A percentile compares a stretch with the other conserved stretches of the same genome.
Evolutionary conservation across 2,888 invertebrate genomes (phyloP).

Genomic region (Elgonia sp.): DNA sequence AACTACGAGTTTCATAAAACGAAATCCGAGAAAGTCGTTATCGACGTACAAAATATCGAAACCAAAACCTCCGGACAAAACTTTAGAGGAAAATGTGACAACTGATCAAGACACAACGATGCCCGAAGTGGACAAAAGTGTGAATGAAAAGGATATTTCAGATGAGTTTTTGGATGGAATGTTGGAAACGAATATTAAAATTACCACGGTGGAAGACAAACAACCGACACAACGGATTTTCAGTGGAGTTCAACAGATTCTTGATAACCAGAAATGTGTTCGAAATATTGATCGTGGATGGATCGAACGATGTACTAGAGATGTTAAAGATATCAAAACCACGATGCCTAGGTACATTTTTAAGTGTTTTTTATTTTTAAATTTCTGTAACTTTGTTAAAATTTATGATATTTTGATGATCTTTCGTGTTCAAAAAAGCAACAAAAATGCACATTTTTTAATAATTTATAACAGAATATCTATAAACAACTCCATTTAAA

Average conservation of each 20-base stretch:
- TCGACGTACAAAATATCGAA: slow-evolving; percentile 83
- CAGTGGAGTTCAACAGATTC: slow-evolving; percentile 83
- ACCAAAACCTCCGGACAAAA: slow-evolving; percentile 81
- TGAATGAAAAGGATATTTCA: slow-evolving; percentile 54
- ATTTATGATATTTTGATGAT: no score
- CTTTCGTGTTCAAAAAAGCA: no score
- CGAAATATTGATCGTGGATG: slow-evolving; percentile 88
- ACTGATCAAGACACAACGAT: not conserved
- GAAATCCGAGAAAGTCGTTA: slow-evolving; percentile 92
- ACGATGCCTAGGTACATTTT: not conserved
- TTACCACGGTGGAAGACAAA: slow-evolving; percentile 62
- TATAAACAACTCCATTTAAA: no score
- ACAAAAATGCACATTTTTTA: no score
- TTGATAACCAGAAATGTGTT: slow-evolving; percentile 77
- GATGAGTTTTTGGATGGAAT: slow-evolving; percentile 53
- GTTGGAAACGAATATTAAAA: slow-evolving; percentile 46
- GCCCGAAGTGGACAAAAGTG: not conserved
- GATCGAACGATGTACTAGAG: slow-evolving; percentile 87
- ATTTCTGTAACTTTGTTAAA: no score
- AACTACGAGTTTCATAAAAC: slow-evolving; percentile 90
- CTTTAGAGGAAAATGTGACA: not conserved
- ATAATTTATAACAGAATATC: no score
- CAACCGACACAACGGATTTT: slow-evolving; percentile 81
- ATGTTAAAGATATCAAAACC: slow-evolving; percentile 68
- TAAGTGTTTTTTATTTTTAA: no score